phyloP scores from a whole-genome alignment of 2,113 vertebrate genomes.

The Seriola quinqueradiata region DNA sequence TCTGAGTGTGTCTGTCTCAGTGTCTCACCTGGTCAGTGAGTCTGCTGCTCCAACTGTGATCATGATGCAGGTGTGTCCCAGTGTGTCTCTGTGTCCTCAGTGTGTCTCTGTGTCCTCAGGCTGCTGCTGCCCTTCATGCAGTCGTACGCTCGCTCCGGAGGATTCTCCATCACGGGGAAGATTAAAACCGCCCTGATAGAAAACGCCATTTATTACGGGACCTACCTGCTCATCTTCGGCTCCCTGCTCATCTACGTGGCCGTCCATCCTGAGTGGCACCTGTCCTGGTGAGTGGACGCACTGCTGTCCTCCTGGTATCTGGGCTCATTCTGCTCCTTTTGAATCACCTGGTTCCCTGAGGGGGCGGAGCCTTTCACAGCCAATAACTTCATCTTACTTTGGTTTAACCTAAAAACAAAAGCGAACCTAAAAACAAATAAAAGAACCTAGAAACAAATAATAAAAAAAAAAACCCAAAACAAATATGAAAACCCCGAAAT shows the following conservation, averaged over 20 bases:
- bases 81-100: too few species aligned
- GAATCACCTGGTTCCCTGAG: too few species aligned
- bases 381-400: too few species aligned
- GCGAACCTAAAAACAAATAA: too few species aligned
- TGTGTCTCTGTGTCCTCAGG: constrained; percentile 78
- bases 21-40: constrained; percentile 95
- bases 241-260: constrained; percentile 98
- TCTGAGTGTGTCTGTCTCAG: too few species aligned
- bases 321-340: too few species aligned
- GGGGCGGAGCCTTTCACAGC: too few species aligned
- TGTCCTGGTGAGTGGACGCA: constrained; percentile 87
- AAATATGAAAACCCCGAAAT: too few species aligned
- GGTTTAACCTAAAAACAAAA: too few species aligned
- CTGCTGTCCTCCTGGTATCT: too few species aligned
- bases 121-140: constrained; percentile 99
- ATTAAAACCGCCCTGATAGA: constrained; percentile 97
- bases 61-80: background rate
- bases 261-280: constrained; percentile 90
- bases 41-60: background rate
- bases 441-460: too few species aligned
- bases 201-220: constrained; percentile 98
- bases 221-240: constrained; percentile 96
- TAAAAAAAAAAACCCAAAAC: too few species aligned
- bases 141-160: constrained; percentile 96
- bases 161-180: constrained; percentile 98